Evolutionary conservation across 2,797 vertebrate species (phyloP).

Genomic region (Myotis findleyi): DNA sequence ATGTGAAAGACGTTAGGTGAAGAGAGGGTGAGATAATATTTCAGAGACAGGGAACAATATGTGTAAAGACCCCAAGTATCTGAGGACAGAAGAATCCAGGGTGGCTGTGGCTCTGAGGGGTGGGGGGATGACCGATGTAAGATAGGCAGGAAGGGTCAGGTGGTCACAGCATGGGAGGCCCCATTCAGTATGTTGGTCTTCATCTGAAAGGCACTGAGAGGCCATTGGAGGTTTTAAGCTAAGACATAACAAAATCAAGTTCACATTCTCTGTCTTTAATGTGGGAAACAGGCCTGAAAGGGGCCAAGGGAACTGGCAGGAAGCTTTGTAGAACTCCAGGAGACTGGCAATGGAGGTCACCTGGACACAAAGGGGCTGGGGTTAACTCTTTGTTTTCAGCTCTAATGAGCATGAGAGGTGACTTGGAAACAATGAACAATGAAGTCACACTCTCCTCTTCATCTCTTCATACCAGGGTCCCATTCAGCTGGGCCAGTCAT

Average conservation of each 20-base stretch:
- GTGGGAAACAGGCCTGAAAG: neutral
- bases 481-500: neutral
- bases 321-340: neutral
- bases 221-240: neutral
- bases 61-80: neutral
- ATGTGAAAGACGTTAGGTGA: neutral
- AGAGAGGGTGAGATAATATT: neutral
- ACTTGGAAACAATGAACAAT: neutral
- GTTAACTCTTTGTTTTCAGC: neutral
- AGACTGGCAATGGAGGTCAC: neutral
- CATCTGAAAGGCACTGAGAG: neutral
- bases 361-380: neutral
- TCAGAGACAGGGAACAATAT: neutral
- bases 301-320: neutral
- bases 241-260: neutral
- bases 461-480: neutral
- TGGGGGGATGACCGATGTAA: fast-evolving
- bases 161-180: no score
- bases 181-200: neutral
- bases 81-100: neutral
- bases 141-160: neutral
- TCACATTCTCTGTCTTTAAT: neutral
- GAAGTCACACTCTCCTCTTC: neutral
- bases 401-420: neutral
- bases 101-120: neutral